Evolutionary conservation across 2,113 vertebrate genomes (phyloP), one percentile per base, ranked within the genome.

Genomic region (Myotis yumanensis): DNA sequence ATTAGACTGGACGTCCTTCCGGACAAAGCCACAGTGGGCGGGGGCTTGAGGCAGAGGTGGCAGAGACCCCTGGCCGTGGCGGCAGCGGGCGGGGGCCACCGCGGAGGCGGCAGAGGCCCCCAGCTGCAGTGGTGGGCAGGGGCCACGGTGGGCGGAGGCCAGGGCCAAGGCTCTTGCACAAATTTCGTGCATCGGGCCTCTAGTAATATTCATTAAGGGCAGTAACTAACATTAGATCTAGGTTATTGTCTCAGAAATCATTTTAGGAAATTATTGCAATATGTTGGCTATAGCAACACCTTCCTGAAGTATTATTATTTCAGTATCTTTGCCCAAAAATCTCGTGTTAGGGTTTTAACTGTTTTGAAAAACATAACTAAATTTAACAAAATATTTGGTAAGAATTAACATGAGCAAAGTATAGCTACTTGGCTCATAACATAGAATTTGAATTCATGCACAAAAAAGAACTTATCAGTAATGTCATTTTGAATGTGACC

Each of bases 191-290:
- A 43, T 43, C 7, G 43, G 43, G 43, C 43, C 43, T 43, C 43
- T 43, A 43, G 43, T 43, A 43, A 43, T 68, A 93, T 80, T 89
- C 37, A 30, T 68, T 88, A 92, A 72, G 75, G n/a, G 93, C 32
- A 85, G n/a, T n/a, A 90, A 69, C 40, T 71, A 79, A 81, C 94
- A 77, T 85, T 95, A 93, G 54, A 92, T 77, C n/a, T 83, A 82
- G 76, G 16, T 86, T 35, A 43, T 43, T 54, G 40, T 92, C 10
- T 97, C 4, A 95, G 40, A 96, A 92, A 30, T 43, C 57, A 75
- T 30, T 80, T 30, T 80, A 83, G 59, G 95, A 88, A 96, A 40
- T 88, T 79, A 94, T 30, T 97, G 76, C 96, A 95, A 87, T 68
- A n/a, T 48, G 20, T 62, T 93, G 11, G 16, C 52, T 54, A 6